These are phyloP conservation scores for Aramus guarauna DNA, from an alignment of 2,113 vertebrate genomes.

Conservation along the genomic window DNA sequence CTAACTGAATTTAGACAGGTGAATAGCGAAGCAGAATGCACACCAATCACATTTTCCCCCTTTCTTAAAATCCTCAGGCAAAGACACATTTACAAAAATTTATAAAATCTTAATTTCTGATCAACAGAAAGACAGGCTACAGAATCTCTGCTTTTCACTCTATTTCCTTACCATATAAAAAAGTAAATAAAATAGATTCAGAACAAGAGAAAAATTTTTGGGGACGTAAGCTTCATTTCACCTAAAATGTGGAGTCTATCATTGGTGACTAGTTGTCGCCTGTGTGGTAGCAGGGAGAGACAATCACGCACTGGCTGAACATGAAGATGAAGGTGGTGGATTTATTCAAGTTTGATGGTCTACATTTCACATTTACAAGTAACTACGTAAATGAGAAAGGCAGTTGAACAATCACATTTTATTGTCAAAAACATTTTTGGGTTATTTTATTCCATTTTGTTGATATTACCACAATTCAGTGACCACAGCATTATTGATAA, in stretches of 20 bases:
- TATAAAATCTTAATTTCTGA: neutral
- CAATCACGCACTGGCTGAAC: neutral
- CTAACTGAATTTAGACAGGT: neutral
- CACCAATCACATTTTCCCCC: rapidly evolving
- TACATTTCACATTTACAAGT: neutral
- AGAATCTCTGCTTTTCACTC: neutral
- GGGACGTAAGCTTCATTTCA: neutral
- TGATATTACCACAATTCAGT: neutral
- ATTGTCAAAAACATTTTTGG: neutral
- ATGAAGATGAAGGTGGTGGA: neutral
- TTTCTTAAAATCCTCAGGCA: neutral
- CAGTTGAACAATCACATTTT: neutral
- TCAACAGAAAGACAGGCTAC: neutral
- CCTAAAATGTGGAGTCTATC: neutral
- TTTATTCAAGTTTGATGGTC: neutral
- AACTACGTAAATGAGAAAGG: neutral
- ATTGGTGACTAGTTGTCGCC: neutral
- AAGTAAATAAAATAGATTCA: neutral
- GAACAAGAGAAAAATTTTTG: neutral
- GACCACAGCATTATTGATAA: neutral
- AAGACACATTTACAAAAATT: neutral
- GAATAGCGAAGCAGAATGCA: neutral
- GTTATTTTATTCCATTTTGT: neutral
- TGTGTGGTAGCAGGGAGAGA: neutral
- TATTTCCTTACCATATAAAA: neutral